Evolutionary conservation across 2,888 invertebrate species (phyloP).

Genomic region (Erebia aethiops): DNA sequence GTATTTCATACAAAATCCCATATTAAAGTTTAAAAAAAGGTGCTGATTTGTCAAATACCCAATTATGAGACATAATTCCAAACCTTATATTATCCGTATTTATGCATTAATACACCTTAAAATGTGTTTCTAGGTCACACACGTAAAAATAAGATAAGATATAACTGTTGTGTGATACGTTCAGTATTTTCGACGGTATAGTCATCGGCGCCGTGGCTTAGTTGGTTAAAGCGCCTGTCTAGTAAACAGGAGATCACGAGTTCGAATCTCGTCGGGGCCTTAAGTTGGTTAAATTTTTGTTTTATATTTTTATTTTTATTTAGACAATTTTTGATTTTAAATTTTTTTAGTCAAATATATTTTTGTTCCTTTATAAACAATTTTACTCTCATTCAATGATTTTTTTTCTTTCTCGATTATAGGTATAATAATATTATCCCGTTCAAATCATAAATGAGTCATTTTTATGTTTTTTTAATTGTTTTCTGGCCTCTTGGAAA

Average conservation of each 20-base stretch:
- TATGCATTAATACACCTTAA: background rate
- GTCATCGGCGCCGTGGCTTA: slow-evolving; percentile 85
- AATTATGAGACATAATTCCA: no score
- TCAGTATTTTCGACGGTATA: slow-evolving; percentile 22
- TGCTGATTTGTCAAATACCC: no score
- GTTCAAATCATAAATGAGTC: no score
- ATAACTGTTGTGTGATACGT: background rate
- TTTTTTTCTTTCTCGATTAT: no score
- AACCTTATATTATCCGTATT: no score
- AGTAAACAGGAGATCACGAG: slow-evolving; percentile 81
- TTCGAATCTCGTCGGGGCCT: slow-evolving; percentile 80
- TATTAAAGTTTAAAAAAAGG: no score
- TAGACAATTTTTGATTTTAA: background rate
- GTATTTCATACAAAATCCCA: no score
- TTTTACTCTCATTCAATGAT: no score
- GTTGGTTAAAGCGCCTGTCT: slow-evolving; percentile 87
- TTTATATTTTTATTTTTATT: slow-evolving; percentile 3
- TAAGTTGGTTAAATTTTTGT: slow-evolving; percentile 1
- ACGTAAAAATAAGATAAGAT: slow-evolving; percentile 8
- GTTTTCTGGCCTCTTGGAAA: no score
- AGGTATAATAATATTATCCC: no score
- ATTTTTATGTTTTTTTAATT: background rate
- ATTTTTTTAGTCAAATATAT: background rate
- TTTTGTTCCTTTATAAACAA: no score
- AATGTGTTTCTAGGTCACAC: background rate